Base-by-base conservation (phyloP, 2,113 vertebrate species). In the Motacilla alba region DNA sequence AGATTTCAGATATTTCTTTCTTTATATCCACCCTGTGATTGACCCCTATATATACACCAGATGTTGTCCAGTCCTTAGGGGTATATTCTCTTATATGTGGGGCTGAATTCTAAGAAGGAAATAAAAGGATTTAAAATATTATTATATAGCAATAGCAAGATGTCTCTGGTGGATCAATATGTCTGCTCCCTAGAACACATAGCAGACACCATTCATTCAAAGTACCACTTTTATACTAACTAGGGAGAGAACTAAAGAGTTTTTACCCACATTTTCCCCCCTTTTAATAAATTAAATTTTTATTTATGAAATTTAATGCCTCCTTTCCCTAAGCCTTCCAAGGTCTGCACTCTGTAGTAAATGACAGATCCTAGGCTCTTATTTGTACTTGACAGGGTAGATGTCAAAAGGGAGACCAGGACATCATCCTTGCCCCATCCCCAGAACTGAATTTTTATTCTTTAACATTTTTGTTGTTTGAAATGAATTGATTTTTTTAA, bases 51-150 rank as follows among this genome's bases (percentile, higher is more conserved):
- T 66, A 81, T 62, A 92, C 66, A 67, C 67, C 78, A 96, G 80
- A 94, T 90, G 69, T 77, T 94, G 82, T 83, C 89, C 68, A 10
- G 67, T 94, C 89, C 82, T 91, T 77, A 70, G 76, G 68, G 81
- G 37, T 96, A 66, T 87, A 84, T 96, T 96, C 52, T 93, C 55
- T 84, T 88, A 30, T 73, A 88, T 60, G 44, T 78, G 60, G 83
- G 84, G 23, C 44, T 94, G 86, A 97, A 95, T 90, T 49, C 49
- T 94, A 94, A 95, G 63, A 95, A 96, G 80, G 49, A 96, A 97
- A 94, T 92, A 87, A 95, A 90, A 93, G 37, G 56, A 91, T 92
- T 94, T 88, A 81, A 89, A 92, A 78, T 75, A 89, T 63, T 95
- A 63, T 86, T 90, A 53, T 69, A 75, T 72, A 89, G 85, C 76